These are phyloP conservation scores for Abrostola tripartita DNA, from an alignment of 2,888 invertebrate species.

Conservation along the genomic window DNA sequence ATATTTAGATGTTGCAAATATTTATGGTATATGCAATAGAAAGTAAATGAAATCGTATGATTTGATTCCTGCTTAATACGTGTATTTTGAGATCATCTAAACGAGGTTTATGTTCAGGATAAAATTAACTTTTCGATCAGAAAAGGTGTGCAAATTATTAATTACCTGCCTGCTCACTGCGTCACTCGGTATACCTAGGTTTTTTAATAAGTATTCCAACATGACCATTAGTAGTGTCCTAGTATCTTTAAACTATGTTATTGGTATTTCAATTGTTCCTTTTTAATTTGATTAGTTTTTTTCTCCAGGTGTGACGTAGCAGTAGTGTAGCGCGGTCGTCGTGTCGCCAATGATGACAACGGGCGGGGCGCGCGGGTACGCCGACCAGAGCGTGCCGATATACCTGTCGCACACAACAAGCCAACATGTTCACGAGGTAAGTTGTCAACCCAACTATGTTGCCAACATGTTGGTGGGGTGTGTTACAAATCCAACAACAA, in stretches of 20 bases:
- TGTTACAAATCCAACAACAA: no score
- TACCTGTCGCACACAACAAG: slow-evolving; percentile 64
- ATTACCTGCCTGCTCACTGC: neutral
- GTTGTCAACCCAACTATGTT: neutral
- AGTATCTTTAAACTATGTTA: no score
- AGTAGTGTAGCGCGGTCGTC: slow-evolving; percentile 60
- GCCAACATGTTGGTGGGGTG: neutral
- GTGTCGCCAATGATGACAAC: slow-evolving; percentile 83
- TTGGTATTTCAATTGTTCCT: no score
- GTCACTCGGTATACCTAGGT: no score
- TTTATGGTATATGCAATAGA: no score
- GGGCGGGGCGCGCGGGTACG: slow-evolving; percentile 78
- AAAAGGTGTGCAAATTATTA: slow-evolving; percentile 1
- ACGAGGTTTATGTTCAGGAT: no score
- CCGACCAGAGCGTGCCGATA: slow-evolving; percentile 81
- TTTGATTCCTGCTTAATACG: no score
- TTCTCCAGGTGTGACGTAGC: slow-evolving; percentile 59
- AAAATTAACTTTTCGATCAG: no score
- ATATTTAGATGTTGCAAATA: slow-evolving; percentile 18
- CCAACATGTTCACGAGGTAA: slow-evolving; percentile 86
- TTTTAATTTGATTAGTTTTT: neutral
- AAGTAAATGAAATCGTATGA: no score
- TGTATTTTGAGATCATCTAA: no score
- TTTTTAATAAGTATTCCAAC: no score
- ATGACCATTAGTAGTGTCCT: no score